Conservation (phyloP, 2,888 invertebrate genomes). For the Acanthacorydalis orientalis region DNA sequence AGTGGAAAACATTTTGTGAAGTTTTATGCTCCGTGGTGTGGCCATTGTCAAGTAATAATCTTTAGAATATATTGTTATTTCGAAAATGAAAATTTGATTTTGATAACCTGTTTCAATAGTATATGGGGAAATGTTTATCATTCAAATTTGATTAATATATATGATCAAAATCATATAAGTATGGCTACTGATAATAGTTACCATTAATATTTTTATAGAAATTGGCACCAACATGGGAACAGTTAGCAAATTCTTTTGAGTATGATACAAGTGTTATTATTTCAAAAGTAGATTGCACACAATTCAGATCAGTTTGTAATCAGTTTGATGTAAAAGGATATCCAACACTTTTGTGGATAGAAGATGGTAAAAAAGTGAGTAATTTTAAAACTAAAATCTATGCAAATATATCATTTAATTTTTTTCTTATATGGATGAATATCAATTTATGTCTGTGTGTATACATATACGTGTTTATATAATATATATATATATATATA, state of each 20-base stretch:
- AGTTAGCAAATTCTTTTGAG: slow-evolving; percentile 52
- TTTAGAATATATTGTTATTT: too few relatives aligned
- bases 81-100: slow-evolving; percentile 4
- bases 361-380: slow-evolving; percentile 65
- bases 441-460: too few relatives aligned
- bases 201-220: slow-evolving; percentile 38
- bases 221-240: slow-evolving; percentile 72
- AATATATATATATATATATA: too few relatives aligned
- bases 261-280: slow-evolving; percentile 51
- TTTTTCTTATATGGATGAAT: too few relatives aligned
- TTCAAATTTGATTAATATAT: too few relatives aligned
- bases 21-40: slow-evolving; percentile 88
- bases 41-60: slow-evolving; percentile 57
- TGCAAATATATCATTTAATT: too few relatives aligned
- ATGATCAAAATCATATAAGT: too few relatives aligned
- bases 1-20: slow-evolving; percentile 73
- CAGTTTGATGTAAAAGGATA: slow-evolving; percentile 73
- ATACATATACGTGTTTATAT: too few relatives aligned
- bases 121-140: neutral
- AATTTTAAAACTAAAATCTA: slow-evolving; percentile 6
- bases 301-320: slow-evolving; percentile 54
- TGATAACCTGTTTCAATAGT: neutral
- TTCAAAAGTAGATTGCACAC: slow-evolving; percentile 74
- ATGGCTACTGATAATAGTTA: too few relatives aligned
- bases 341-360: slow-evolving; percentile 76